Evolutionary conservation across 35 echinoderm and acorn worm genomes (phyloP).

Genomic region (Hemicentrotus pulcherrimus): DNA sequence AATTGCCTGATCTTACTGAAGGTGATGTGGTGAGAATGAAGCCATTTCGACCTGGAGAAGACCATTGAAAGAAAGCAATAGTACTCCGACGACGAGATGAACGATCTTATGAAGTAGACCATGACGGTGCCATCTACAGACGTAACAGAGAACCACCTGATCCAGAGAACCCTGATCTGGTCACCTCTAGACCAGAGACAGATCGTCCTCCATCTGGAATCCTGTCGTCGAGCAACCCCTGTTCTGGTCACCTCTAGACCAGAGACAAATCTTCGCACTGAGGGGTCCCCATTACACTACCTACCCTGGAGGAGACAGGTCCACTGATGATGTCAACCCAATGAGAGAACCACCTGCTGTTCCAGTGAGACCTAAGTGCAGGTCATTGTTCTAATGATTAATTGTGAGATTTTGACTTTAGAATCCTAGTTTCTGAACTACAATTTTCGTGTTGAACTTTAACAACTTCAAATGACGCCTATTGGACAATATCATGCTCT

Average conservation of each 20-base stretch:
- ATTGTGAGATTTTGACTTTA: no score
- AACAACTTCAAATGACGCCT: no score
- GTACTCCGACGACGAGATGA: background rate
- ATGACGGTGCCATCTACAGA: background rate
- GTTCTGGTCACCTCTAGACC: no score
- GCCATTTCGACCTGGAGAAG: background rate
- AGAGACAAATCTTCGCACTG: background rate
- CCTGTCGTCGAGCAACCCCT: background rate
- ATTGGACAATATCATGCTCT: no score
- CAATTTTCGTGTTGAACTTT: no score
- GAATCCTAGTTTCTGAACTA: no score
- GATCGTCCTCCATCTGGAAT: background rate
- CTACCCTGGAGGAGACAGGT: background rate
- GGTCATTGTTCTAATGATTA: no score
- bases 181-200: background rate
- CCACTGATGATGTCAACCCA: background rate
- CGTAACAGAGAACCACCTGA: background rate
- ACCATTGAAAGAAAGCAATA: background rate
- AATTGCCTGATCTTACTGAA: constrained; percentile 17
- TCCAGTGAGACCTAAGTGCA: background rate
- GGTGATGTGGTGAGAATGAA: constrained; percentile 39
- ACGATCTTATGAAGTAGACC: background rate
- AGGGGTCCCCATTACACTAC: background rate
- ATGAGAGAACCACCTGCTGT: background rate
- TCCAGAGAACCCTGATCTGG: background rate